phyloP scores from a whole-genome alignment of 2,113 vertebrate genomes.

The Motacilla tschutschensis region DNA sequence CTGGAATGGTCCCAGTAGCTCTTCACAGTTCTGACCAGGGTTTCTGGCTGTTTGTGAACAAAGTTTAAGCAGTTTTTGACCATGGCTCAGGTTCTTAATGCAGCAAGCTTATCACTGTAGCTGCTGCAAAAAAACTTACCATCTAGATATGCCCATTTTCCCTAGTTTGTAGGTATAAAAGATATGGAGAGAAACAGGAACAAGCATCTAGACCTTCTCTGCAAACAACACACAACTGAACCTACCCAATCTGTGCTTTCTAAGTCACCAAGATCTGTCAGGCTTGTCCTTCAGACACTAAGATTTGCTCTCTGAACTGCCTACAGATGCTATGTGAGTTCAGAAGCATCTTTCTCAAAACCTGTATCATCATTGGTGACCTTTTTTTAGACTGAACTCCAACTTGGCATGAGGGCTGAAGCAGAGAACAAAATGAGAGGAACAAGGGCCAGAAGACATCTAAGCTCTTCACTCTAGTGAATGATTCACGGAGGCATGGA shows the following conservation, averaged over 20 bases:
- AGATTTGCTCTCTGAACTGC: neutral
- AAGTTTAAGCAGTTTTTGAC: neutral
- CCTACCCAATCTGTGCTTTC: neutral
- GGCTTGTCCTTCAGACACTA: neutral
- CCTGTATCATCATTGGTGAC: neutral
- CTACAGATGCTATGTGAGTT: neutral
- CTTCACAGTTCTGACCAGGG: neutral
- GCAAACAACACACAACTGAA: neutral
- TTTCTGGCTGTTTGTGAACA: neutral
- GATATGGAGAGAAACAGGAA: neutral
- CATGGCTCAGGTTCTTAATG: neutral
- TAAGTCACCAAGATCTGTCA: neutral
- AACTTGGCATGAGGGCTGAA: neutral
- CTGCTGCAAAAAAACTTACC: neutral
- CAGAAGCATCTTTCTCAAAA: neutral
- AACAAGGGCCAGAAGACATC: neutral
- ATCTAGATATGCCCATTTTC: neutral
- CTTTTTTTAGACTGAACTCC: neutral
- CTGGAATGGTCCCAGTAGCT: neutral
- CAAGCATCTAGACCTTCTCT: neutral
- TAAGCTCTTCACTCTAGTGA: rapidly evolving
- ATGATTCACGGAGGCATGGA: neutral
- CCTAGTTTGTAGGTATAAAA: neutral
- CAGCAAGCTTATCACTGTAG: neutral
- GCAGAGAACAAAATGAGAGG: neutral